Conservation (phyloP, 2,797 vertebrate genomes). For the Lateolabrax maculatus region DNA sequence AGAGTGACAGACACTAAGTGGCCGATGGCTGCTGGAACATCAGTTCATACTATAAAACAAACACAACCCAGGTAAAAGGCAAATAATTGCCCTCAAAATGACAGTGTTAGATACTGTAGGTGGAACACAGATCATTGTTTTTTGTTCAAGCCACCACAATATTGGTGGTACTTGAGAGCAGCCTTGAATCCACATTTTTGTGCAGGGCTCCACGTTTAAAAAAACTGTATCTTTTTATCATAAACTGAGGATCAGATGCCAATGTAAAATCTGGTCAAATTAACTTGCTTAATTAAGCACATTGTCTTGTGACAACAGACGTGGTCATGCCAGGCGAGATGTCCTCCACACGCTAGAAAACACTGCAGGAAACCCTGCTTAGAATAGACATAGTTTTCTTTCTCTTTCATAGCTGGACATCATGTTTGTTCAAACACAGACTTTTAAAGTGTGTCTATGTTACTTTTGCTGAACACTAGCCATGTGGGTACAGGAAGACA, state of each 20-base stretch:
- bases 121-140: background rate
- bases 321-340: background rate
- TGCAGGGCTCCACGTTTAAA: too few relatives aligned
- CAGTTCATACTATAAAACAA: conserved; percentile 29
- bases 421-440: too few relatives aligned
- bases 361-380: too few relatives aligned
- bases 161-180: background rate
- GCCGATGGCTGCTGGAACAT: conserved; percentile 40
- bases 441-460: too few relatives aligned
- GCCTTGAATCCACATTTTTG: background rate
- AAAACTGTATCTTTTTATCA: background rate
- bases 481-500: background rate
- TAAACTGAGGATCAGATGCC: background rate
- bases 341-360: too few relatives aligned
- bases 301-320: background rate
- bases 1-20: conserved; percentile 67
- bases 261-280: background rate
- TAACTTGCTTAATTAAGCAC: background rate
- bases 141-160: background rate
- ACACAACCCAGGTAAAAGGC: conserved; percentile 32
- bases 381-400: too few relatives aligned
- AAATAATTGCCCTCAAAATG: background rate
- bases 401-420: too few relatives aligned
- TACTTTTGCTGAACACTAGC: too few relatives aligned
- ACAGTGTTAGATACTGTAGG: conserved; percentile 4